Percentiles rank a stretch among this genome's conserved stretches.
Evolutionary conservation across 1,140 invertebrate genomes (phyloP).

Genomic region (Drosophila nebulosa): DNA sequence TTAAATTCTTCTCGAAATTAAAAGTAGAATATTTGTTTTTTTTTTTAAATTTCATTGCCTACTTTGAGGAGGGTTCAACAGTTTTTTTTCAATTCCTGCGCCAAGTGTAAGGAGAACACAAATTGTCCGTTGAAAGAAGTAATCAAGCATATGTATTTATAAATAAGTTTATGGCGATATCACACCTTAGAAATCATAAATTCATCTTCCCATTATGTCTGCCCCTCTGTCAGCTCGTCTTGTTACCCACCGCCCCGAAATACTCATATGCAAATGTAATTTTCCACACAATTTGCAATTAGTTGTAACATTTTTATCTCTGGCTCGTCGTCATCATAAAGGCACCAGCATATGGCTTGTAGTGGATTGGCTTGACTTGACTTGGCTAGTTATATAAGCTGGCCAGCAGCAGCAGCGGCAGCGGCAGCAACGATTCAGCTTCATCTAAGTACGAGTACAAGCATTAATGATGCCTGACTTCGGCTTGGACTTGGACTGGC

Average conservation of each 20-base stretch:
- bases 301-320: constrained; percentile 63
- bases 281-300: constrained; percentile 78
- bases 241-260: neutral
- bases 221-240: neutral
- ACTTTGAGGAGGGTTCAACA: neutral
- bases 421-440: constrained; percentile 5
- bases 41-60: neutral
- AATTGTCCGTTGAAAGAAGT: neutral
- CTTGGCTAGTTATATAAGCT: constrained; percentile 66
- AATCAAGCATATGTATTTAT: neutral
- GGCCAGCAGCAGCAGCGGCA: constrained; percentile 37
- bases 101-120: neutral
- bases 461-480: constrained; percentile 65
- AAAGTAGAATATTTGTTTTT: neutral
- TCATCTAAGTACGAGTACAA: constrained; percentile 3
- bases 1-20: neutral
- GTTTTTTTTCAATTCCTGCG: neutral
- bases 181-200: constrained; percentile 4
- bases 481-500: constrained; percentile 36
- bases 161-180: neutral
- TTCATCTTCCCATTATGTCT: neutral
- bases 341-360: constrained; percentile 34
- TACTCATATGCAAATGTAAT: constrained; percentile 64
- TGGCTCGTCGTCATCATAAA: constrained; percentile 51
- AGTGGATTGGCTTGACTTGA: neutral